phyloP scores from a whole-genome alignment of 1,140 invertebrate genomes.

The Sitobion miscanthi region DNA sequence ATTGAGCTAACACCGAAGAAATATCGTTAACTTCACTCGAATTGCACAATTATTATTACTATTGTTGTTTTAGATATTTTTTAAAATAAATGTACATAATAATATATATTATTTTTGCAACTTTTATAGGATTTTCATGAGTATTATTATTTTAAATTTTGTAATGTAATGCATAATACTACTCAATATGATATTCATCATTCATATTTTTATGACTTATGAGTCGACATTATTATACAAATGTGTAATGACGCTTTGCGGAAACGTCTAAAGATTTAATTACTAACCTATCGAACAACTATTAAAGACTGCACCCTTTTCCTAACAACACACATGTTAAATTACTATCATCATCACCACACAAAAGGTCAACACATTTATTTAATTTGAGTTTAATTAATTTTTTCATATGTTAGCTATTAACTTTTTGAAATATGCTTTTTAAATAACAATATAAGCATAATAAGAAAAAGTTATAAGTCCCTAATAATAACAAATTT shows the following conservation, averaged over 20 bases:
- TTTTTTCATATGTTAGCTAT: too few species aligned
- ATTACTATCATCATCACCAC: background rate
- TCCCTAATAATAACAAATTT: too few species aligned
- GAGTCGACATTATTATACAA: background rate
- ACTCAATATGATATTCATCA: background rate
- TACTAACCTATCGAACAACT: background rate
- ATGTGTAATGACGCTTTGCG: background rate
- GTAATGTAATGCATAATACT: background rate
- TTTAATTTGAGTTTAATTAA: too few species aligned
- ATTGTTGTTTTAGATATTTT: background rate
- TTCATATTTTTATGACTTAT: background rate
- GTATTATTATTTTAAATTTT: background rate
- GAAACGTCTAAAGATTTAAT: background rate
- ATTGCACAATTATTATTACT: background rate
- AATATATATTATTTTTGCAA: background rate
- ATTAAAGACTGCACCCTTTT: background rate
- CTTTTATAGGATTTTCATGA: too few species aligned
- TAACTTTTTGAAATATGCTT: too few species aligned
- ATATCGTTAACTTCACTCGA: background rate
- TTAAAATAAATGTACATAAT: too few species aligned
- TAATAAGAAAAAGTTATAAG: too few species aligned
- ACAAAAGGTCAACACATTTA: too few species aligned
- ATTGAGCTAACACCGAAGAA: background rate
- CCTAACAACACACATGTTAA: background rate
- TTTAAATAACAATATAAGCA: too few species aligned